These are phyloP conservation scores for Caenorhabditis panamensis DNA, from an alignment of 2,888 invertebrate species.

Conservation along the genomic window DNA sequence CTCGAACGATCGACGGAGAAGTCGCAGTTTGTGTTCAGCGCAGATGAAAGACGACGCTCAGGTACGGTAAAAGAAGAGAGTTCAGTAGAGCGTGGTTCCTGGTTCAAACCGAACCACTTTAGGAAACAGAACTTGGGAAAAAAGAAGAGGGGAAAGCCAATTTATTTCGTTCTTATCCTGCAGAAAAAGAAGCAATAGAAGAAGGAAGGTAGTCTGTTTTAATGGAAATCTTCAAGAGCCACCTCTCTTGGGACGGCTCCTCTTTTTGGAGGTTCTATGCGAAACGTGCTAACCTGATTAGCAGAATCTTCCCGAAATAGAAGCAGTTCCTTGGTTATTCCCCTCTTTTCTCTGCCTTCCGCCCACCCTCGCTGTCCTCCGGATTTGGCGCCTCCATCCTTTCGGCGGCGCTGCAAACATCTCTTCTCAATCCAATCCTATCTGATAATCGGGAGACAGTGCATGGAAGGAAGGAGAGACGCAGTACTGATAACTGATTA, in stretches of 20 bases:
- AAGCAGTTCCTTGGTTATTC: slow-evolving; percentile 1
- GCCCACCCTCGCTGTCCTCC: slow-evolving; percentile 22
- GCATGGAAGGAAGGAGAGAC: background rate
- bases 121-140: background rate
- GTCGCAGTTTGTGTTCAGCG: slow-evolving; percentile 74
- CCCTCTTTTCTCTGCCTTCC: too few species aligned
- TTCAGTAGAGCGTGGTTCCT: background rate
- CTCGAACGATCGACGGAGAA: slow-evolving; percentile 69
- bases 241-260: background rate
- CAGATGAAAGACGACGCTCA: slow-evolving; percentile 77
- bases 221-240: slow-evolving; percentile 9
- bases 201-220: background rate
- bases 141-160: background rate
- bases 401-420: background rate
- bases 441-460: background rate
- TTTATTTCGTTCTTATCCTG: too few species aligned
- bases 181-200: too few species aligned
- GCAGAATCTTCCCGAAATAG: slow-evolving; percentile 2
- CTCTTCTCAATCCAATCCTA: background rate
- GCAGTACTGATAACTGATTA: slow-evolving; percentile 8
- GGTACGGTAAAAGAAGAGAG: slow-evolving; percentile 61
- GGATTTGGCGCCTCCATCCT: background rate
- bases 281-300: slow-evolving; percentile 34
- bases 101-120: too few species aligned
- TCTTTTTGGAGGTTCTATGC: slow-evolving; percentile 14